These are phyloP conservation scores for Agrotis puta DNA, from an alignment of 2,888 invertebrate genomes.

Conservation along the genomic window DNA sequence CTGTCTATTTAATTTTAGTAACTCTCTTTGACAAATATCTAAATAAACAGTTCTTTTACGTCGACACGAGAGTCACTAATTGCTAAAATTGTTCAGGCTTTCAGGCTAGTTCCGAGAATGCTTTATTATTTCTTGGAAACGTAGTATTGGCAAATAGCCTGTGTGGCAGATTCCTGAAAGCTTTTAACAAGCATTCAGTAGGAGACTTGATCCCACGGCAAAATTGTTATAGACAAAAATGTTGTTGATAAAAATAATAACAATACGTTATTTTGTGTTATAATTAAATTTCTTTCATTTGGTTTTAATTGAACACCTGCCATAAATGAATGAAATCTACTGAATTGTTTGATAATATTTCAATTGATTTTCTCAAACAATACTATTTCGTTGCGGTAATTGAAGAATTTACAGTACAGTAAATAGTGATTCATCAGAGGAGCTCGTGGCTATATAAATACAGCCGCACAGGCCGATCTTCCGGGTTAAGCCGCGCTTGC, in stretches of 20 bases:
- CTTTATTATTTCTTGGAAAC: conserved; percentile 8
- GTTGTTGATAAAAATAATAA: no score
- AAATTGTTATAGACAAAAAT: no score
- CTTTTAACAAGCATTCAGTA: no score
- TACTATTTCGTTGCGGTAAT: neutral
- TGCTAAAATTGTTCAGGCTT: conserved; percentile 5
- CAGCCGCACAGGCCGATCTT: no score
- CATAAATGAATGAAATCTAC: neutral
- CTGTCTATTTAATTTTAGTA: no score
- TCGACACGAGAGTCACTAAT: conserved; percentile 1
- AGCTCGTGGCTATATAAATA: no score
- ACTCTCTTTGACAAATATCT: neutral
- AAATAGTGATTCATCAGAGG: no score
- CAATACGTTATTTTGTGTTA: no score
- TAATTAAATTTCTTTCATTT: no score
- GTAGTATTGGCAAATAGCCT: neutral
- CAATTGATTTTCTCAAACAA: neutral
- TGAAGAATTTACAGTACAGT: neutral
- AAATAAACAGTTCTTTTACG: neutral
- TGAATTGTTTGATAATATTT: conserved; percentile 3
- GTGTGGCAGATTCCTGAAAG: neutral
- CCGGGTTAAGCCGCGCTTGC: no score
- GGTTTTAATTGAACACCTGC: neutral
- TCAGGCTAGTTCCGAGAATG: conserved; percentile 7
- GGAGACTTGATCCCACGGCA: no score